A percentile compares a stretch with the other conserved stretches of the same genome.
phyloP scores from a whole-genome alignment of 1,140 invertebrate species.

The Scaptomyza pallida region DNA sequence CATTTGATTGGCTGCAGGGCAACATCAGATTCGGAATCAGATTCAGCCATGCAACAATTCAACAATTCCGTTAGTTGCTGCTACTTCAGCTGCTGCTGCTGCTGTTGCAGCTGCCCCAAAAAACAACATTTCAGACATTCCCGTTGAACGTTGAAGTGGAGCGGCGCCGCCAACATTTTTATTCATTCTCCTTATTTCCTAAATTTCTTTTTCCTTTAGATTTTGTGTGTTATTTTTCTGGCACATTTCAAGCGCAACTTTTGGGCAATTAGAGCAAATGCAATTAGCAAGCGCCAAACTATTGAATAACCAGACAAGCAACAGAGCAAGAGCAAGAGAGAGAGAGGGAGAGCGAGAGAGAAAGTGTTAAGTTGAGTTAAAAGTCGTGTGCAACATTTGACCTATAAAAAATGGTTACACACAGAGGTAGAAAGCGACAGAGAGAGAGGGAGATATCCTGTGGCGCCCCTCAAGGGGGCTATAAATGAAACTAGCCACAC shows the following conservation, averaged over 20 bases:
- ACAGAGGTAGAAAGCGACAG: constrained; percentile 15
- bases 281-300: constrained; percentile 71
- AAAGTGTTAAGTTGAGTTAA: not conserved
- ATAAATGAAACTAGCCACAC: constrained; percentile 56
- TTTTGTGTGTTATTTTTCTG: constrained; percentile 47
- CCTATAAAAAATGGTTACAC: constrained; percentile 51
- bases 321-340: not conserved
- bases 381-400: constrained; percentile 42
- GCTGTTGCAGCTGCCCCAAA: constrained; percentile 30
- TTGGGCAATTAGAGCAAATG: constrained; percentile 74
- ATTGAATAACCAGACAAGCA: constrained; percentile 64
- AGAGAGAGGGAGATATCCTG: not conserved
- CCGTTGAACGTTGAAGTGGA: constrained; percentile 2
- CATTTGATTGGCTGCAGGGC: constrained; percentile 43
- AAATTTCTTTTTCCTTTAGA: constrained; percentile 22
- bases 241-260: constrained; percentile 70
- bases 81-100: not conserved
- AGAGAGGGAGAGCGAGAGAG: not conserved
- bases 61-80: constrained; percentile 40
- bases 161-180: constrained; percentile 18
- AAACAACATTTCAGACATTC: constrained; percentile 40
- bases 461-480: constrained; percentile 7
- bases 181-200: not conserved
- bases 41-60: constrained; percentile 51
- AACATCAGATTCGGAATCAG: constrained; percentile 28